These are phyloP conservation scores for Myoxocephalus aenaeus DNA, from an alignment of 2,797 vertebrate genomes.

Conservation along the genomic window DNA sequence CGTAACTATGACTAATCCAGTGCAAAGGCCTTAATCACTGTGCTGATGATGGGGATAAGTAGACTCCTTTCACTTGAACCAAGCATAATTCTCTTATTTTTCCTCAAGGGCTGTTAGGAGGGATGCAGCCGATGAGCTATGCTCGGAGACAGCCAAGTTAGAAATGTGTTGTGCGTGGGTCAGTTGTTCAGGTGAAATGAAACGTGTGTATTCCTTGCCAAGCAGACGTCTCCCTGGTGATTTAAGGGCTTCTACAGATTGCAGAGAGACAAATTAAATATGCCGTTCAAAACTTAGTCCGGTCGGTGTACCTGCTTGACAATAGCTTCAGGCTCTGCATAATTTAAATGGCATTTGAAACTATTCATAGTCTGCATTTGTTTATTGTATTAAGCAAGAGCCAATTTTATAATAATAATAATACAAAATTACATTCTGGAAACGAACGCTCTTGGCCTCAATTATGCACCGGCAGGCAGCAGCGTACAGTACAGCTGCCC, in stretches of 20 bases:
- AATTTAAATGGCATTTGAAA: slow-evolving; percentile 52
- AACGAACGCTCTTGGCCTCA: slow-evolving; percentile 14
- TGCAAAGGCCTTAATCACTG: slow-evolving; percentile 58
- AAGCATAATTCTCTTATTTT: slow-evolving; percentile 43
- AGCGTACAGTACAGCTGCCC: slow-evolving; percentile 9
- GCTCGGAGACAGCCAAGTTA: slow-evolving; percentile 28
- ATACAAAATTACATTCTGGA: slow-evolving; percentile 54
- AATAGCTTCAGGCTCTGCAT: slow-evolving; percentile 20
- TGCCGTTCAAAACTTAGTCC: slow-evolving; percentile 25
- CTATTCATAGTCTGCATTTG: slow-evolving; percentile 37
- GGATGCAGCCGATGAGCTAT: slow-evolving; percentile 30
- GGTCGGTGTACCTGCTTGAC: slow-evolving; percentile 15
- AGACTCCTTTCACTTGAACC: slow-evolving; percentile 45
- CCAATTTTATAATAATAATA: slow-evolving; percentile 45
- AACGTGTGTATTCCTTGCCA: slow-evolving; percentile 36
- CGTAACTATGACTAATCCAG: slow-evolving; percentile 65
- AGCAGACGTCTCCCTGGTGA: slow-evolving; percentile 37
- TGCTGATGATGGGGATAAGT: slow-evolving; percentile 48
- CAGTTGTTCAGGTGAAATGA: slow-evolving; percentile 54
- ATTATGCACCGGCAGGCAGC: slow-evolving; percentile 14
- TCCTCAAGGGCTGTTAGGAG: slow-evolving; percentile 16
- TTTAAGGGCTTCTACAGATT: slow-evolving; percentile 40
- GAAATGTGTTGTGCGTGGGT: slow-evolving; percentile 36
- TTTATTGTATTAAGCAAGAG: slow-evolving; percentile 57
- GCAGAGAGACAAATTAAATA: slow-evolving; percentile 44